phyloP scores from a whole-genome alignment of 2,113 vertebrate species.

The Desmodus rotundus region DNA sequence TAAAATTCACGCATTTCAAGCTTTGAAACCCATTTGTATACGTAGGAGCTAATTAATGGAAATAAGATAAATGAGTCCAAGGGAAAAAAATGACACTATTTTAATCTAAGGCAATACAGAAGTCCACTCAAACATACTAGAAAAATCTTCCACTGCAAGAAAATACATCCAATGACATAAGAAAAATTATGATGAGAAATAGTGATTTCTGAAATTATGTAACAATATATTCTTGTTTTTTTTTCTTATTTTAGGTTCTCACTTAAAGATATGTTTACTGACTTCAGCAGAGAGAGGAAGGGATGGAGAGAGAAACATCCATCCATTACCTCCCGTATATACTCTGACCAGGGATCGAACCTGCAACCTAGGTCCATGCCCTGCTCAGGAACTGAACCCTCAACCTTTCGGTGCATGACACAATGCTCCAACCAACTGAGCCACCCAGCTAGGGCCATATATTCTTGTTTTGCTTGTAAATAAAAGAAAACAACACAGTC shows the following conservation, averaged over 20 bases:
- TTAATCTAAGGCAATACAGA: neutral
- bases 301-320: no score
- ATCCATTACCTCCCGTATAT: no score
- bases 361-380: no score
- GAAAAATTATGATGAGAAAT: constrained; percentile 37
- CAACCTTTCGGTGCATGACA: no score
- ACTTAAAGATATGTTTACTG: no score
- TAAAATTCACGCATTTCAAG: neutral
- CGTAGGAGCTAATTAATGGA: neutral
- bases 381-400: no score
- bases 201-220: constrained; percentile 58
- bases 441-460: neutral
- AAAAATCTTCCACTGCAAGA: neutral
- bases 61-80: neutral
- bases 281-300: no score
- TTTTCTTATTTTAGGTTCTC: no score
- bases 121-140: neutral
- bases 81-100: neutral
- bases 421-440: no score
- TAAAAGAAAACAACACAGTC: constrained; percentile 64
- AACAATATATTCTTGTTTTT: constrained; percentile 48
- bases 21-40: neutral
- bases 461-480: constrained; percentile 70
- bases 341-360: no score
- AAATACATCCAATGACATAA: neutral